Conservation (phyloP, 2,888 invertebrate genomes). For the Gryllus longicercus region DNA sequence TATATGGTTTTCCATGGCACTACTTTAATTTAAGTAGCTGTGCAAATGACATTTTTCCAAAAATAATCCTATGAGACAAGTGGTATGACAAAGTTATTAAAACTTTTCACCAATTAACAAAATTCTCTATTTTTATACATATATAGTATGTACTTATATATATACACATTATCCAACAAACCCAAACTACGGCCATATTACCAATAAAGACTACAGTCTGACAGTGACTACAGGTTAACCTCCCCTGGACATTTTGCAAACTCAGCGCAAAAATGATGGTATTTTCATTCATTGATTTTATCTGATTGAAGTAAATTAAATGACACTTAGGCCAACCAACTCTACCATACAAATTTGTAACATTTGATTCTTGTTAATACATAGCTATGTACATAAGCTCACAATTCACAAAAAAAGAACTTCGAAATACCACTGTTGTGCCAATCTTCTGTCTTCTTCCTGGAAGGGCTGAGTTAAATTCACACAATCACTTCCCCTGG, state of each 20-base stretch:
- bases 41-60: background rate
- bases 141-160: background rate
- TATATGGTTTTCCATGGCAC: background rate
- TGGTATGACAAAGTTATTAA: background rate
- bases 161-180: conserved; percentile 6
- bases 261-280: background rate
- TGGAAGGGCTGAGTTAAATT: too few species aligned
- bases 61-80: conserved; percentile 6
- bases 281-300: background rate
- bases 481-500: too few species aligned
- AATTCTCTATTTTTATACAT: background rate
- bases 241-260: background rate
- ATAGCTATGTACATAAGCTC: background rate
- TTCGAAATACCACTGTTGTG: background rate
- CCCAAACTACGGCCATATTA: background rate
- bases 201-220: background rate
- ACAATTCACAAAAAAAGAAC: background rate
- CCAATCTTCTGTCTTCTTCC: background rate
- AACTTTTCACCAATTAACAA: background rate
- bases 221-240: background rate
- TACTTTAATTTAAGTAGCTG: background rate
- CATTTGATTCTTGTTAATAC: background rate
- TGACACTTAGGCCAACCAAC: background rate
- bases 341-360: background rate
- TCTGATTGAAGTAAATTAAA: background rate